Base-by-base conservation (phyloP, 1,140 invertebrate genomes). In the Psix sp. region DNA sequence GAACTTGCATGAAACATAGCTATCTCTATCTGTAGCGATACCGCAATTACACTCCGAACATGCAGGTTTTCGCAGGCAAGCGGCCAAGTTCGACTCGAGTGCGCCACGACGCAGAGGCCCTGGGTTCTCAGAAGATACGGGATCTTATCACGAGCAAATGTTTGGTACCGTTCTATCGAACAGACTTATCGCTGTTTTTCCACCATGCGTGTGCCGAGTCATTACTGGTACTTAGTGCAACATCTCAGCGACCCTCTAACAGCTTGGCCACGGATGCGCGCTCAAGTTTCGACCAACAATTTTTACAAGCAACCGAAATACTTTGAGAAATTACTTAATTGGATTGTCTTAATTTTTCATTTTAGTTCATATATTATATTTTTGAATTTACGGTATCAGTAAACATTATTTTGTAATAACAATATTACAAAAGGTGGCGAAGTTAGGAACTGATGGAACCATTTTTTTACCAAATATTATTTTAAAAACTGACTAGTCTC, bases 101-200 rank as follows among this genome's bases (percentile, higher is more conserved):
- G 70, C 68, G 62, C 74, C 51, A 33, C 56, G 66, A 76, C 74
- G 77, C 79, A 82, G 81, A 84, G 81, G 75, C 77, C 66, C 48
- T 48, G 77, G 67, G 74, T 82, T 84, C 82, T 84, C 82, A 82
- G 74, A 77, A 84, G 82, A 85, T 85, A 82, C 45, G 74, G 78
- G 79, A 84, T 85, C 82, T 85, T 85, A 85, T 85, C 83, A 62
- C 52, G 60, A 74, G 78, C 76, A 81, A 84, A 85, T 83, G 82
- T 84, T 85, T 82, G 82, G 81, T 78, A 74, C 76, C 75, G 76
- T 81, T 82, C 63, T 80, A 82, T 83, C 82, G 70, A 71, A 21
- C 51, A 42, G 67, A 48, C 77, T 80, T 82, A 82, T 81, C 80
- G 67, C 38, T 48, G 70, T 76, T 59, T 66, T 76, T 68, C 63